Base-by-base conservation (phyloP, 1,140 invertebrate genomes). In the Coptotermes formosanus region DNA sequence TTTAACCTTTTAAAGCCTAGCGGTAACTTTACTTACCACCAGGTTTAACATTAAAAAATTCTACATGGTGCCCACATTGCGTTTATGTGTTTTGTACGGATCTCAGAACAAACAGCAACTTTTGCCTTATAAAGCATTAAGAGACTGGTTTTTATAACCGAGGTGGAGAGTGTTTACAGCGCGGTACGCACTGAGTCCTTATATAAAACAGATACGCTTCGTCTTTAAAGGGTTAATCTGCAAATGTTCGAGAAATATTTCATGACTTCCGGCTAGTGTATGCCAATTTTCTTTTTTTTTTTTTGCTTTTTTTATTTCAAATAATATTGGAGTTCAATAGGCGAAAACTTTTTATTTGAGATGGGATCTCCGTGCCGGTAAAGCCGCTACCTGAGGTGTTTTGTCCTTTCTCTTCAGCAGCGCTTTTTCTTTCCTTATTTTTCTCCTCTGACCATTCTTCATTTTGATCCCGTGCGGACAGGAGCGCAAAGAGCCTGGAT, bases 381-480 rank as follows among this genome's bases (percentile, higher is more conserved):
- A 75, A 75, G n/a, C 6, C 25, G n/a, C n/a, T 75, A 30, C 25
- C 64, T 30, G n/a, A 75, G n/a, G n/a, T 75, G 64, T 75, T 75
- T 75, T 75, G 64, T 75, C 64, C n/a, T 75, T 75, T 75, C 64
- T 75, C 64, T 6, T 75, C 30, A 75, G 64, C 64, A 9, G n/a
- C 64, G 64, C n/a, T 75, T 75, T 75, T 75, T 25, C 8, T 75
- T 75, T 75, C 64, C 64, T 6, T 30, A 8, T 14, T 55, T 75
- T 75, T 75, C 16, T 75, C n/a, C 6, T 30, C 25, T 75, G 64
- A 11, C 64, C 64, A 75, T 75, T 75, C 64, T 75, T 75, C 64
- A 75, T 75, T 75, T 75, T 75, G 64, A 75, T 75, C 64, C 64
- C 64, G 64, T 75, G 64, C 64, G 64, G 64, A 75, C 64, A 75